Base-by-base conservation (phyloP, 2,797 vertebrate genomes). In the Syngnathus rostellatus region DNA sequence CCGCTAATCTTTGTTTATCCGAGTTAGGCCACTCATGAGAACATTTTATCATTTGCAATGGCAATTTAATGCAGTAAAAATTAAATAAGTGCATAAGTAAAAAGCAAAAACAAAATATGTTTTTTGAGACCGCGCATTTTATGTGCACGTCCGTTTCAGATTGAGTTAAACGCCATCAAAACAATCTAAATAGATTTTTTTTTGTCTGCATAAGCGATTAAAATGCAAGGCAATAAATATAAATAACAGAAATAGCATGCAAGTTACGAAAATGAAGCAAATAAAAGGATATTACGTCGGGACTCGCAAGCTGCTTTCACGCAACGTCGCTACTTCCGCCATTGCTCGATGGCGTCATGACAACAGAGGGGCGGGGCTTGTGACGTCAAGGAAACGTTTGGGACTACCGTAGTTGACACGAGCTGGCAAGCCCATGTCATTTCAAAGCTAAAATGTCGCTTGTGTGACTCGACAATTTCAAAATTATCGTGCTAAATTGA, bases 301-400 rank as follows among this genome's bases (percentile, higher is more conserved):
- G 4, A 9, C 1, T 5, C 3, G 14, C 16, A 14, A 45, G 40
- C 41, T 11, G 8, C 60, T 45, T 62, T 41, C 9, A 21, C 6
- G 39, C 6, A 21, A 43, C 39, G n/a, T 41, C 9, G 21, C 23
- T 45, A 62, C 41, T 62, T 62, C 60, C 60, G 60, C 60, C 21
- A 25, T 45, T 0, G 8, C 11, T 14, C 9, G 9, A 10, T 81
- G 72, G 73, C 82, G 82, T 82, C 65, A 64, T 2, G 73, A 84
- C 79, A 86, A 85, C 83, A 86, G 16, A 64, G 46, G 57, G 85
- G 83, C 8, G 83, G 81, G 48, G 75, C 74, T 72, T 71, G 2
- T 61, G 0, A 41, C 57, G 65, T 63, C 6, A 1, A 1, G 43
- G 23, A 19, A 66, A 45, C 58, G 58, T 58, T 46, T 55, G 41